phyloP scores from a whole-genome alignment of 2,113 vertebrate species.

The Anarhynchus alexandrinus region DNA sequence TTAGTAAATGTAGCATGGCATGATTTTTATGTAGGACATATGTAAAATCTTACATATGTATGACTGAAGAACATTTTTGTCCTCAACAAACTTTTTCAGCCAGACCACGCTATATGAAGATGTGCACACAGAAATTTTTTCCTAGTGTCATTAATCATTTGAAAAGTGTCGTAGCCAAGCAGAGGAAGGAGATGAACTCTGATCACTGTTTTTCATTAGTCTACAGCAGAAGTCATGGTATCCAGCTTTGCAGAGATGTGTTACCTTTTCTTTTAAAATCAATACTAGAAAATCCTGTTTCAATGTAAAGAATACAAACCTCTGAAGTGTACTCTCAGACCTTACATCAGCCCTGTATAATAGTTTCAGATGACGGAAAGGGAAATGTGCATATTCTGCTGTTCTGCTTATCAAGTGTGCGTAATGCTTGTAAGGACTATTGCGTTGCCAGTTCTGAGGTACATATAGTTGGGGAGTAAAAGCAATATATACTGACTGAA shows the following conservation, averaged over 20 bases:
- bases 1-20: background rate
- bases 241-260: background rate
- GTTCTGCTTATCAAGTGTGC: background rate
- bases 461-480: rapidly evolving
- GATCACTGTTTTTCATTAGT: background rate
- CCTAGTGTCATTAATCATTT: background rate
- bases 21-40: background rate
- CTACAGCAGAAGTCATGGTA: background rate
- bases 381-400: background rate
- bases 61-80: background rate
- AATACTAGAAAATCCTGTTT: background rate
- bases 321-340: background rate
- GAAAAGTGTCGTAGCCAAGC: background rate
- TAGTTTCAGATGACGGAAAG: background rate
- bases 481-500: background rate
- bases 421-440: background rate
- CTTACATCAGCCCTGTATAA: background rate
- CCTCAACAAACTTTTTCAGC: background rate
- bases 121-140: background rate
- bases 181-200: background rate
- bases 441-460: background rate
- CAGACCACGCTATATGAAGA: background rate
- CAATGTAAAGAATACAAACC: background rate
- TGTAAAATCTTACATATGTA: background rate
- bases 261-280: background rate